Base-by-base conservation (phyloP, 2,888 invertebrate species). In the Nineta flava region DNA sequence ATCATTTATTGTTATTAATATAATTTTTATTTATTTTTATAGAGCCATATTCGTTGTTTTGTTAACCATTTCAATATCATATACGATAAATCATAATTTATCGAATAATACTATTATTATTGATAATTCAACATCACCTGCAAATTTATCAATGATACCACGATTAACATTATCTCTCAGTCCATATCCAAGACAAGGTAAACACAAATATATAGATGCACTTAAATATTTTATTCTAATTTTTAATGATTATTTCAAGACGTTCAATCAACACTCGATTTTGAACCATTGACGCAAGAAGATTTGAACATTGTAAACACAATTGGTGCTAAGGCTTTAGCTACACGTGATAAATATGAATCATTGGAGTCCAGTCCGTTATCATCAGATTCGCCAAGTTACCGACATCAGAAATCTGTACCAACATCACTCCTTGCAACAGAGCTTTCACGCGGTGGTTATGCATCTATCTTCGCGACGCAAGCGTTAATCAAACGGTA, bases 401-500 rank as follows among this genome's bases (percentile, higher is more conserved):
- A 72, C 54, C 73, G 78, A 40, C 87, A 87, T 47, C 86, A 84
- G 59, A 72, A 77, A 46, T 79, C 83, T 0, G 72, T 83, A 1
- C 77, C 77, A 46, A 82, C 83, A 0, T 71, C 74, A 1, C 62
- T 69, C 0, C 72, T 68, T 35, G 78, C 83, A 0, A 74, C 78
- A 15, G 71, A 75, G 2, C 55, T 85, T 41, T 77, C 85, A 0
- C 69, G 79, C 9, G 68, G 76, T 0, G 88, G 83, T 0, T 79
- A 77, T 58, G 76, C 78, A 1, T 76, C 80, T 54, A 79, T 83
- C 55, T 72, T 78, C 44, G 87, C 85, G 0, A 82, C 85, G 0
- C 73, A 70, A 57, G 68, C 64, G 9, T 65, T 84, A 10, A 69
- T 73, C 1, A 68, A 68, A 56, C 70, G 69, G 67, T 75, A 63